Base-by-base conservation (phyloP, 2,797 vertebrate genomes). In the Onychomys leucogaster region DNA sequence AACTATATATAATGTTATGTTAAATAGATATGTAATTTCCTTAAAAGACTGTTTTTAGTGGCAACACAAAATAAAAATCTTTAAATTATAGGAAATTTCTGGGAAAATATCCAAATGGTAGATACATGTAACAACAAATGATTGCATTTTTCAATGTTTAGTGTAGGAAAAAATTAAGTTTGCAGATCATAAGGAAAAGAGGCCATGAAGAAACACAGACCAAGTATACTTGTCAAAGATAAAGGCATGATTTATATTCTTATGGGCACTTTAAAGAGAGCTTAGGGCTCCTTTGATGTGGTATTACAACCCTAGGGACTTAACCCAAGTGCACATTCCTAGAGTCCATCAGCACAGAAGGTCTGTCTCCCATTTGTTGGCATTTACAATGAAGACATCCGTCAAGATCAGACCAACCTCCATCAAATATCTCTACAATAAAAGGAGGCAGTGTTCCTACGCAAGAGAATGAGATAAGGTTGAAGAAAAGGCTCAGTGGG, bases 241-340 rank as follows among this genome's bases (percentile, higher is more conserved):
- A 81, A 85, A 92, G 83, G n/a, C 59, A 6, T 83, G 34, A 29
- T 25, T 92, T 52, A 81, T 90, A 87, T 95, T 29, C 82, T 89
- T 59, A 73, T 4, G 25, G 8, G 34, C 71, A 91, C 43, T 32
- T 73, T 78, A 61, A 32, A 89, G 34, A 93, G 88, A 73, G 49
- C 52, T 76, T 43, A 29, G 52, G 32, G 21, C 67, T 90, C 32
- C 65, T 92, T 92, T 76, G 71, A 78, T 77, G 17, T 87, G 29
- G 11, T 78, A 61, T 25, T 80, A 10, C 55, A 91, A 59, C n/a
- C 80, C 37, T 78, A 78, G 34, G 49, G 75, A 78, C 61, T 71
- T 81, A 91, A 86, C 83, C 61, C 67, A 11, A 46, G 6, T 37
- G 49, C 1, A 57, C 2, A 88, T 73, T 73, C 55, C 6, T 67